Evolutionary conservation across 2,797 vertebrate species (phyloP), one percentile per base, ranked within the genome.

Genomic region (Acipenser transmontanus): DNA sequence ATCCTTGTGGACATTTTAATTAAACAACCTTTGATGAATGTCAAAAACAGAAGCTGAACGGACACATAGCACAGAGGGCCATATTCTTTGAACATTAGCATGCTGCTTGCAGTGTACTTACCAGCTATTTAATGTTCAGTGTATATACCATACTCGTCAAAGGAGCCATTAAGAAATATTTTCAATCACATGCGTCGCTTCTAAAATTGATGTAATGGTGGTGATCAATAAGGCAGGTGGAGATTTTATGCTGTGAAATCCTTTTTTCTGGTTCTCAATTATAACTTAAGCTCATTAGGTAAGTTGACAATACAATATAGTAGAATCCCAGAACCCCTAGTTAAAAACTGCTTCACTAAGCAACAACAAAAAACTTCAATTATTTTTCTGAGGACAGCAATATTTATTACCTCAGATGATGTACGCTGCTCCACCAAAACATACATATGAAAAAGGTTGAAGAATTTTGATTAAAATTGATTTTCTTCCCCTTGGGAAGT

Each of bases 391-490:
- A 87, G 69, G 82, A 80, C 79, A 81, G 81, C 79, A 83, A 80
- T 85, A 78, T 92, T 94, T 94, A 91, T 92, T 91, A 88, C 87
- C 81, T 85, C 81, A 82, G 86, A 91, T 91, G 89, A 93, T 92
- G 85, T 92, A 90, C 81, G 87, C 82, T 63, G 82, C 84, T 17
- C 17, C 17, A 85, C 84, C 78, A 84, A 88, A 92, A 93, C 90
- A 91, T 94, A 89, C 90, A 87, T 93, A 91, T 85, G 82, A 85
- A 86, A 87, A 83, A 89, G 84, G 85, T 80, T 80, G 90, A 93
- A 87, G 88, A 93, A 88, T 93, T 95, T 90, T 92, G 92, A 97
- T 98, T 97, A 93, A 93, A 95, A 96, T 97, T 93, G 93, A 97
- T 97, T 96, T 96, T 88, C 77, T 87, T 91, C 87, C 91, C 91